These are phyloP conservation scores for Phrynocephalus forsythii DNA, from an alignment of 2,797 vertebrate genomes.

Conservation along the genomic window DNA sequence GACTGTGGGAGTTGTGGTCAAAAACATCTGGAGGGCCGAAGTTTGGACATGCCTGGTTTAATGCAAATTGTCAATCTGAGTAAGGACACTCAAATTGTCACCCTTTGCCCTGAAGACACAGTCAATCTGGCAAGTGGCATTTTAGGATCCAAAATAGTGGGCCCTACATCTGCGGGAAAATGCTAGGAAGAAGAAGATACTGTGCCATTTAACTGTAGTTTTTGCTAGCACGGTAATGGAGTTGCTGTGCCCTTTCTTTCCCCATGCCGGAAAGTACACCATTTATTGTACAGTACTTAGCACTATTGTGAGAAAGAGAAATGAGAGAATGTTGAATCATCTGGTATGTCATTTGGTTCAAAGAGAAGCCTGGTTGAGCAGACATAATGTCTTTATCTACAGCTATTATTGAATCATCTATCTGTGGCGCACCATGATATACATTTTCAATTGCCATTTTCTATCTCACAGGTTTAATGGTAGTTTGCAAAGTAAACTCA, in stretches of 20 bases:
- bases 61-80: too few species aligned
- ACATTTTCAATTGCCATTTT: slow-evolving; percentile 71
- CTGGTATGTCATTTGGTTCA: not conserved
- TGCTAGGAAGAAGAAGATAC: too few species aligned
- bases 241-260: not conserved
- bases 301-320: not conserved
- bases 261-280: not conserved
- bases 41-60: too few species aligned
- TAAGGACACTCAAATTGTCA: too few species aligned
- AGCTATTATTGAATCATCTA: slow-evolving; percentile 41
- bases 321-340: not conserved
- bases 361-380: not conserved
- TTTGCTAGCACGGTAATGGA: too few species aligned
- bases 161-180: too few species aligned
- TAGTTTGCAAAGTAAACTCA: slow-evolving; percentile 77
- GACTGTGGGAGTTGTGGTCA: too few species aligned
- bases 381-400: not conserved
- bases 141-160: too few species aligned
- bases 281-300: not conserved
- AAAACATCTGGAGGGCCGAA: too few species aligned
- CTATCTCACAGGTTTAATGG: slow-evolving; percentile 75
- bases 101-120: too few species aligned
- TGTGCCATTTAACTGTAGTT: too few species aligned
- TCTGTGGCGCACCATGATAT: slow-evolving; percentile 36
- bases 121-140: too few species aligned